Base-by-base conservation (phyloP, 1,140 invertebrate genomes). In the Uloborus diversus region DNA sequence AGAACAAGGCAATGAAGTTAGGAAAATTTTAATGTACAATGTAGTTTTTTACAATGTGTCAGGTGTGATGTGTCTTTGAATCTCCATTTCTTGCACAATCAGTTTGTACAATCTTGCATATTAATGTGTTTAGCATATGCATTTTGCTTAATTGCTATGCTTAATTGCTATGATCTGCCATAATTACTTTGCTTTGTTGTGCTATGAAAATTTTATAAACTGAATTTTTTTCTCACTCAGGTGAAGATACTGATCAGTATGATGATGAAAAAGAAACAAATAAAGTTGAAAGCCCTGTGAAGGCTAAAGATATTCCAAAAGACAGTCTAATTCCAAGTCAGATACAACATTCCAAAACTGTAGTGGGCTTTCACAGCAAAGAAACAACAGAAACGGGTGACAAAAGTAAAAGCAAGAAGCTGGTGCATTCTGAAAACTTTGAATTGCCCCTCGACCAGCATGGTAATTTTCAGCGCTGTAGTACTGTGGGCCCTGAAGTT, bases 301-400 rank as follows among this genome's bases (percentile, higher is more conserved):
- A 53, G 13, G 25, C 28, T 23, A 47, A 59, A 47, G 53, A 69
- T 32, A 51, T 61, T 62, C 65, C 49, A 32, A 79, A 68, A 61
- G 53, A 79, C 20, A 47, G 20, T 69, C 73, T 79, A 53, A 79
- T 69, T 68, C 76, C 73, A 56, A 68, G 49, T 20, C 64, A 68
- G 33, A 79, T 79, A 20, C 76, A 79, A 61, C 76, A 79, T 79
- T 79, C 76, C 64, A 79, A 79, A 49, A 79, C 76, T 23, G 76
- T 79, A 23, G 65, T 62, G 37, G 62, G 62, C 25, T 79, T 79
- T 20, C 76, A 79, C 17, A 66, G 47, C 17, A 61, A 61, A 13
- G 11, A n/a, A 23, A 42, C 28, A 14, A 14, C 17, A 4, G 49
- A 65, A 11, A 25, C 65, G 11, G 51, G 49, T 20, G 37, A 59